These are phyloP conservation scores for Bombus turneri DNA, from an alignment of 1,140 invertebrate species.

Conservation along the genomic window DNA sequence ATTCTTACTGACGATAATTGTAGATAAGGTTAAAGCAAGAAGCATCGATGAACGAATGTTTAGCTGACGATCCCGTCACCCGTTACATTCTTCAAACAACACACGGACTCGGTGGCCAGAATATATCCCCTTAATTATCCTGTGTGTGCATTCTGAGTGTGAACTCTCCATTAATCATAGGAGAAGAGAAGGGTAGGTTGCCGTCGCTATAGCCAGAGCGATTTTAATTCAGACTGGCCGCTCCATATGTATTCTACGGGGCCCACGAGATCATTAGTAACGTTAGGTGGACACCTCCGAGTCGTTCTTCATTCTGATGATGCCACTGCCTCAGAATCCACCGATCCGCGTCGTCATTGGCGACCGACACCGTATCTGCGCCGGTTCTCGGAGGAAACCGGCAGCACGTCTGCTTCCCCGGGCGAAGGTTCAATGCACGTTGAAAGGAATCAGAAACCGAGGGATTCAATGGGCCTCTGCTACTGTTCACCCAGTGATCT, in stretches of 20 bases:
- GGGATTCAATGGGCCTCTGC: slow-evolving; percentile 32
- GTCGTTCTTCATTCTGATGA: slow-evolving; percentile 81
- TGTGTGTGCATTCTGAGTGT: slow-evolving; percentile 83
- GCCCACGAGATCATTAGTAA: slow-evolving; percentile 81
- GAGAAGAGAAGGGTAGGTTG: slow-evolving; percentile 79
- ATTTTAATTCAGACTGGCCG: slow-evolving; percentile 82
- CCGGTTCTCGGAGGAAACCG: slow-evolving; percentile 40
- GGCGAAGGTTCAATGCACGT: slow-evolving; percentile 42
- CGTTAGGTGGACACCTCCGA: slow-evolving; percentile 80
- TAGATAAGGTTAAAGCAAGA: too few relatives aligned
- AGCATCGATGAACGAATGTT: slow-evolving; percentile 32
- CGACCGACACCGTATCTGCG: slow-evolving; percentile 53
- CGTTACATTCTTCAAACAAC: slow-evolving; percentile 79
- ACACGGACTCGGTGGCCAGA: slow-evolving; percentile 80
- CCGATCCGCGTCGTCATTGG: slow-evolving; percentile 76
- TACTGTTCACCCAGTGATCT: slow-evolving; percentile 33
- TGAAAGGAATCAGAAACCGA: slow-evolving; percentile 44
- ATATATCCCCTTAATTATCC: slow-evolving; percentile 83
- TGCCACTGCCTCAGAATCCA: slow-evolving; percentile 75
- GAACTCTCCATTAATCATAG: slow-evolving; percentile 83
- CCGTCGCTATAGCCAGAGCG: slow-evolving; percentile 73
- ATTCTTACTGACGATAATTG: not conserved
- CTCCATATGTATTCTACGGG: slow-evolving; percentile 79
- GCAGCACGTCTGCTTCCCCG: slow-evolving; percentile 30
- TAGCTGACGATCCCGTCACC: slow-evolving; percentile 69